Conservation (phyloP, 2,888 invertebrate species). For the Drosophila engyochracea region DNA sequence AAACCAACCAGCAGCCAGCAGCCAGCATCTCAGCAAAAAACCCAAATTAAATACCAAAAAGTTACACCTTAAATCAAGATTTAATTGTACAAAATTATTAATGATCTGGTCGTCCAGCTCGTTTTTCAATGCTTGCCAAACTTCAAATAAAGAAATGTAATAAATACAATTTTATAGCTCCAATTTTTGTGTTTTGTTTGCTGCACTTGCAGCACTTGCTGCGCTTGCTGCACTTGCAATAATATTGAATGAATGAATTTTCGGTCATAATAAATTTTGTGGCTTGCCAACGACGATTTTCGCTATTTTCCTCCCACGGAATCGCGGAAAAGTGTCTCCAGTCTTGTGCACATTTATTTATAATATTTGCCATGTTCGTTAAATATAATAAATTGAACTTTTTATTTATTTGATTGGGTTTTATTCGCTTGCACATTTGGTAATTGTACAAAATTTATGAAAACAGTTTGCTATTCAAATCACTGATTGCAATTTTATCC, state of each 20-base stretch:
- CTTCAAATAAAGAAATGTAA: conserved; percentile 68
- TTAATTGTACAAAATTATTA: conserved; percentile 24
- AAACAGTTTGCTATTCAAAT: conserved; percentile 8
- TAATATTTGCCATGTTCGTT: conserved; percentile 64
- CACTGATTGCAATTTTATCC: background rate
- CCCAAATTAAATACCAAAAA: background rate
- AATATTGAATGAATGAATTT: conserved; percentile 51
- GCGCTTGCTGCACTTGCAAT: conserved; percentile 28
- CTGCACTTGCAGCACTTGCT: conserved; percentile 45
- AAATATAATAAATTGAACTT: conserved; percentile 65
- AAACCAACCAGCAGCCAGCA: background rate
- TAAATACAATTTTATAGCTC: conserved; percentile 71
- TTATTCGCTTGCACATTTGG: conserved; percentile 15
- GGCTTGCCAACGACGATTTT: conserved; percentile 28
- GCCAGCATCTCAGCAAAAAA: background rate
- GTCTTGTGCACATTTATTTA: conserved; percentile 59
- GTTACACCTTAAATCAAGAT: conserved; percentile 1
- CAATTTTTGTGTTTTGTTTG: conserved; percentile 42
- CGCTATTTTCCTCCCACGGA: conserved; percentile 22
- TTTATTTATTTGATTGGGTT: background rate
- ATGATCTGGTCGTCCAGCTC: conserved; percentile 5
- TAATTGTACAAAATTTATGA: conserved; percentile 50
- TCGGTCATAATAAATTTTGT: conserved; percentile 63
- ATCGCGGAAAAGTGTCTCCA: conserved; percentile 11
- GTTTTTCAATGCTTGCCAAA: conserved; percentile 52